Base-by-base conservation (phyloP, 2,113 vertebrate genomes). In the Periophthalmodon schlosseri region DNA sequence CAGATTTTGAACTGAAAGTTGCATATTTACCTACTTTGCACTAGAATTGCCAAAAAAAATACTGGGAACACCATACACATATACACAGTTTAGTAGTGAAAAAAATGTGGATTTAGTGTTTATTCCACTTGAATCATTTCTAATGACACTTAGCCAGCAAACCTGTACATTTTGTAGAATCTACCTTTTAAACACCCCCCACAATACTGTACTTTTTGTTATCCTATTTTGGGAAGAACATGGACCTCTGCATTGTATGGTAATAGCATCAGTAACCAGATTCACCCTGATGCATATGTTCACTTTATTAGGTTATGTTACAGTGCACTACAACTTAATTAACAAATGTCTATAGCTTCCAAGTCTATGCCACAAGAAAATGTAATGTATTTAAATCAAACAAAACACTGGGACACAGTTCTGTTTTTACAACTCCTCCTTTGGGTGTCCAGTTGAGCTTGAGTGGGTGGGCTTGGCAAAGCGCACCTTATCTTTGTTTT, bases 371-470 rank as follows among this genome's bases (percentile, higher is more conserved):
- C 8, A 21, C 20, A 56, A 56, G n/a, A n/a, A n/a, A n/a, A 21
- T 54, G 18, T 54, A 54, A 56, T n/a, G n/a, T 20, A 56, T 21
- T 44, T 56, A 56, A 21, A n/a, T 10, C 52, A 56, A 56, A 56
- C 20, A 21, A 0, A 54, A 54, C 20, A 56, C 2, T 57, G n/a
- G 52, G 6, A 7, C 16, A n/a, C 20, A 7, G 52, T 52, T 2
- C 12, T 57, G 23, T 56, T 70, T 73, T 91, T 70, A 91, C 64
- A 90, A 39, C 56, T 90, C 89, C 0, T 91, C 85, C 66, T 76
- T 73, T 65, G 78, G 49, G 9, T 66, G 36, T 8, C 1, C 33
- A 5, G 46, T 24, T 46, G 81, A 61, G 23, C 50, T 65, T 39
- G 75, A 24, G 44, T 28, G 78, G 50, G 74, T n/a, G 1, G 90